Evolutionary conservation across 2,113 vertebrate genomes (phyloP).

Genomic region (Ammodytes dubius): DNA sequence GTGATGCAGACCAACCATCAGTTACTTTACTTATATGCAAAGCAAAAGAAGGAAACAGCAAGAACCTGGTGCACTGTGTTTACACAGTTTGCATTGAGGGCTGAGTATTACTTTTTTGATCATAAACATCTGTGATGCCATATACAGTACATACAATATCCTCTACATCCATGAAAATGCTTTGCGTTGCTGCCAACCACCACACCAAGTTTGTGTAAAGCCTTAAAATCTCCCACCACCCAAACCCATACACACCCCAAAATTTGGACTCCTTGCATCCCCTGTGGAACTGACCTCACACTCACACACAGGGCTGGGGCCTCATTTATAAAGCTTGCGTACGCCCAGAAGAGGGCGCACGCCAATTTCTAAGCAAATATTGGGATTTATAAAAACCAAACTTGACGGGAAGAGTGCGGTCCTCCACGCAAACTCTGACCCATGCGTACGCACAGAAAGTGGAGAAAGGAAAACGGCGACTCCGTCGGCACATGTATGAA

Average conservation of each 20-base stretch:
- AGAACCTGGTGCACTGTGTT: not conserved
- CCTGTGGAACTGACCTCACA: conserved; percentile 23
- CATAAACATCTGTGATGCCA: not conserved
- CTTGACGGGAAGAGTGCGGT: too few species aligned
- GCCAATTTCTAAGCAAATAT: too few species aligned
- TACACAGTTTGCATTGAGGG: not conserved
- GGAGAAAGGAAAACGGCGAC: too few species aligned
- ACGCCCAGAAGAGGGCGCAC: too few species aligned
- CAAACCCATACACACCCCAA: not conserved
- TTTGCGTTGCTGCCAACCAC: not conserved
- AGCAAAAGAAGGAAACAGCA: not conserved
- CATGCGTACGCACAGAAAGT: too few species aligned
- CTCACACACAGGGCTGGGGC: too few species aligned
- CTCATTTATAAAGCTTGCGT: too few species aligned
- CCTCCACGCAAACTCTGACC: too few species aligned
- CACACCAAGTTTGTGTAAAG: not conserved
- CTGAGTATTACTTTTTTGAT: not conserved
- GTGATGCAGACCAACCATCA: not conserved
- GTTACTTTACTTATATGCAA: not conserved
- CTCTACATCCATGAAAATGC: not conserved
- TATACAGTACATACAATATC: not conserved
- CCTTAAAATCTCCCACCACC: not conserved
- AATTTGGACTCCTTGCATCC: conserved; percentile 19
- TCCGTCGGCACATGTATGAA: too few species aligned
- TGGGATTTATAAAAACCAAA: too few species aligned